A percentile compares a stretch with the other conserved stretches of the same genome.
These are phyloP conservation scores for Agrochola lota DNA, from an alignment of 2,888 invertebrate species.

Conservation along the genomic window DNA sequence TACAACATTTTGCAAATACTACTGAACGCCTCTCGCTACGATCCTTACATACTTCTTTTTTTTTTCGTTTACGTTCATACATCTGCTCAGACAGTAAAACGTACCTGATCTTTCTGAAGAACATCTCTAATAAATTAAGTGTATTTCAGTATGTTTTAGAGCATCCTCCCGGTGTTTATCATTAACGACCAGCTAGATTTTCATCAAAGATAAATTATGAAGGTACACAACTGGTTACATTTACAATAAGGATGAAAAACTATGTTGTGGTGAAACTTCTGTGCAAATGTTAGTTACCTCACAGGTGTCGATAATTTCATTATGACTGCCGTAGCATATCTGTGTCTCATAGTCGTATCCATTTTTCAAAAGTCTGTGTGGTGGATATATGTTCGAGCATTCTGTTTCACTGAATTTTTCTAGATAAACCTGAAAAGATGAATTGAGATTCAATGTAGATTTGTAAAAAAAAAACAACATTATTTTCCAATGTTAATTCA, in stretches of 20 bases:
- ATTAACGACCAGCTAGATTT: background rate
- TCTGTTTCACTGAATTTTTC: constrained; percentile 10
- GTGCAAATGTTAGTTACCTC: constrained; percentile 34
- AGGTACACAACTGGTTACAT: background rate
- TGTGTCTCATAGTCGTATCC: constrained; percentile 54
- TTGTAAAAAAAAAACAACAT: background rate
- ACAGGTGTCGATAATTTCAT: constrained; percentile 46
- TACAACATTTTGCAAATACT: too few species aligned
- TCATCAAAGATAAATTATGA: background rate
- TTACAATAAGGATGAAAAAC: background rate
- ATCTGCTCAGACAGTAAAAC: too few species aligned
- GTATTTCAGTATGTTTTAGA: background rate
- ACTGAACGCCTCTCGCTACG: too few species aligned
- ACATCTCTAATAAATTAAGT: background rate
- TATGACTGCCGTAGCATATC: constrained; percentile 46
- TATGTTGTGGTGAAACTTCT: background rate
- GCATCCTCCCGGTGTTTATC: background rate
- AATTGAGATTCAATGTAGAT: background rate
- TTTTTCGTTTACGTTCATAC: background rate
- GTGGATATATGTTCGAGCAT: constrained; percentile 34
- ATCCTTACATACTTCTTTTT: background rate
- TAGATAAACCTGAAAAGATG: constrained; percentile 36
- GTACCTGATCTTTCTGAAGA: background rate
- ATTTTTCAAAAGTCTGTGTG: constrained; percentile 42
- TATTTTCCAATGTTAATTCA: background rate